Evolutionary conservation across 2,888 invertebrate genomes (phyloP).

Genomic region (Pantelozetes paolii): DNA sequence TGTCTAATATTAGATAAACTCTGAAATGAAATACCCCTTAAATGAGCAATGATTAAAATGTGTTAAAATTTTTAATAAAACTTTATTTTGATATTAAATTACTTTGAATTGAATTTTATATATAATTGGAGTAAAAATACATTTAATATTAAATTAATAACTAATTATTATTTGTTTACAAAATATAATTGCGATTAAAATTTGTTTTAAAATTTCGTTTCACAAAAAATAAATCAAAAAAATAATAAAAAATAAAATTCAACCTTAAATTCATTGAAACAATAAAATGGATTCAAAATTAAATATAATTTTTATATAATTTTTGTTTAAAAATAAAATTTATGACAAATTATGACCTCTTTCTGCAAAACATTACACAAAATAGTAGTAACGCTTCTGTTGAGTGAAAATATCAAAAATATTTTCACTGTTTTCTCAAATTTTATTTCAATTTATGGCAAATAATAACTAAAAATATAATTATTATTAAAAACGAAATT

Average conservation of each 20-base stretch:
- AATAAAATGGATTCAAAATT: neutral
- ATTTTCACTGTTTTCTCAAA: neutral
- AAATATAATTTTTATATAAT: neutral
- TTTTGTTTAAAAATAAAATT: too few species aligned
- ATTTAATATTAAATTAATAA: neutral
- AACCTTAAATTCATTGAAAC: neutral
- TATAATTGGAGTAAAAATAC: neutral
- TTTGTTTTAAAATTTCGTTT: too few species aligned
- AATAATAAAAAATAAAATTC: constrained; percentile 17
- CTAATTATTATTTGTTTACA: constrained; percentile 2
- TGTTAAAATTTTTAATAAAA: neutral
- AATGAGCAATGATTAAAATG: neutral
- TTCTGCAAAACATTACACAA: neutral
- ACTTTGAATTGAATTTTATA: constrained; percentile 17
- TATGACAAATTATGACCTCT: constrained; percentile 24
- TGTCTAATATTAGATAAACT: too few species aligned
- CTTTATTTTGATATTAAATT: constrained; percentile 17
- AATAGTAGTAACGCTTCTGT: neutral
- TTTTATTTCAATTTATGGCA: neutral
- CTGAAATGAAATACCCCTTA: too few species aligned
- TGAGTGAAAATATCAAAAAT: constrained; percentile 5
- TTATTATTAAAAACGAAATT: too few species aligned
- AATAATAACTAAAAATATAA: neutral
- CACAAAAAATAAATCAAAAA: too few species aligned
- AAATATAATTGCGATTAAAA: too few species aligned